These are phyloP conservation scores for Donacobius atricapilla DNA, from an alignment of 2,113 vertebrate species.

Conservation along the genomic window DNA sequence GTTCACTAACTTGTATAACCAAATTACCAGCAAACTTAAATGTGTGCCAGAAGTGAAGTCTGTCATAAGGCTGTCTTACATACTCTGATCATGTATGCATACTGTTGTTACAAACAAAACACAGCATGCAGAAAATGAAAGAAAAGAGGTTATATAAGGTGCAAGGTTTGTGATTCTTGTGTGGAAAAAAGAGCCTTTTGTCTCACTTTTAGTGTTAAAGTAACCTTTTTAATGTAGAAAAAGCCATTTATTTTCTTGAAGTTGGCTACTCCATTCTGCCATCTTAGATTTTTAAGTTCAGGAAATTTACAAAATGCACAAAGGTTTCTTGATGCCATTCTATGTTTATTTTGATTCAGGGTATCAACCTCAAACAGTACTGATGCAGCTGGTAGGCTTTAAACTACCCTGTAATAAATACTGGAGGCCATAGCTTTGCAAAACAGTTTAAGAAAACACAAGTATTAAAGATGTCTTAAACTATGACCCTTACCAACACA, in stretches of 20 bases:
- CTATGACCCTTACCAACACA: neutral
- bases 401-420: neutral
- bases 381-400: neutral
- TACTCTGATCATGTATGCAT: neutral
- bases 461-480: neutral
- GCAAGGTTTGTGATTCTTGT: neutral
- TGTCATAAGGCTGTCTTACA: neutral
- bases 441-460: neutral
- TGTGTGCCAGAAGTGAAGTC: neutral
- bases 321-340: neutral
- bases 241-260: neutral
- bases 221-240: neutral
- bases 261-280: neutral
- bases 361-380: neutral
- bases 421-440: neutral
- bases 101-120: neutral
- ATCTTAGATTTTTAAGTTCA: neutral
- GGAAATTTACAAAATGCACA: neutral
- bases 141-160: neutral
- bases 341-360: neutral
- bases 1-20: neutral
- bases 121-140: neutral
- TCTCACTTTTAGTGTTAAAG: neutral
- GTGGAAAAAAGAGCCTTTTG: neutral
- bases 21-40: neutral